phyloP scores from a whole-genome alignment of 1,140 invertebrate genomes.

The Andricus grossulariae region DNA sequence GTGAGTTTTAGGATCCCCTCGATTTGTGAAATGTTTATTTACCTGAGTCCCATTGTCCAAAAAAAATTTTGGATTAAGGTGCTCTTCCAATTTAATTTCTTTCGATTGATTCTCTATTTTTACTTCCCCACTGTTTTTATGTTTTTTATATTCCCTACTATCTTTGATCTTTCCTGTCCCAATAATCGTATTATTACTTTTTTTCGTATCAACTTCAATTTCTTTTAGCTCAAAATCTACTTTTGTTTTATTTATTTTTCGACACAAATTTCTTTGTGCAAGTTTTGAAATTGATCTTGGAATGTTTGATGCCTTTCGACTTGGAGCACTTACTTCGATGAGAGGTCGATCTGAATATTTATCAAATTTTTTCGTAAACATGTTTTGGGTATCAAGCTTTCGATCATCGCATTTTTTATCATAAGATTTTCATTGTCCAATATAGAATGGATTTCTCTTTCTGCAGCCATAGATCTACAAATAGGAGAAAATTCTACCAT shows the following conservation, averaged over 20 bases:
- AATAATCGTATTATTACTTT: not conserved
- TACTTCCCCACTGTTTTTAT: not conserved
- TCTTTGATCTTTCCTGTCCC: not conserved
- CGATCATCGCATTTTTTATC: not conserved
- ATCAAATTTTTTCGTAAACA: not conserved
- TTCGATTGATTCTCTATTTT: no score
- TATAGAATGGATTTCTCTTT: not conserved
- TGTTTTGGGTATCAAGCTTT: not conserved
- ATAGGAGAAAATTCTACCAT: not conserved
- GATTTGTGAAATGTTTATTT: no score
- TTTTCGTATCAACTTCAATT: not conserved
- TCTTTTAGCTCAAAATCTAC: conserved; percentile 34
- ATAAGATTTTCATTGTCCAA: not conserved
- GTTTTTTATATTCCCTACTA: not conserved
- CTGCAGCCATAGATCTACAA: not conserved
- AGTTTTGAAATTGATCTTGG: conserved; percentile 11
- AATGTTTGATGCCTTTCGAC: not conserved
- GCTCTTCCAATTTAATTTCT: no score
- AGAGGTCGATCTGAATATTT: conserved; percentile 8
- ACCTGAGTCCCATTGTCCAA: no score
- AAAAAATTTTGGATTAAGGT: no score
- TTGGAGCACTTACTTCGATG: not conserved
- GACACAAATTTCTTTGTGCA: not conserved
- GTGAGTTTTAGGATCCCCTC: no score
- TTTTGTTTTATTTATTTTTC: not conserved